Evolutionary conservation across 2,888 invertebrate genomes (phyloP), one percentile per base, ranked within the genome.

Genomic region (Myopa tessellatipennis): DNA sequence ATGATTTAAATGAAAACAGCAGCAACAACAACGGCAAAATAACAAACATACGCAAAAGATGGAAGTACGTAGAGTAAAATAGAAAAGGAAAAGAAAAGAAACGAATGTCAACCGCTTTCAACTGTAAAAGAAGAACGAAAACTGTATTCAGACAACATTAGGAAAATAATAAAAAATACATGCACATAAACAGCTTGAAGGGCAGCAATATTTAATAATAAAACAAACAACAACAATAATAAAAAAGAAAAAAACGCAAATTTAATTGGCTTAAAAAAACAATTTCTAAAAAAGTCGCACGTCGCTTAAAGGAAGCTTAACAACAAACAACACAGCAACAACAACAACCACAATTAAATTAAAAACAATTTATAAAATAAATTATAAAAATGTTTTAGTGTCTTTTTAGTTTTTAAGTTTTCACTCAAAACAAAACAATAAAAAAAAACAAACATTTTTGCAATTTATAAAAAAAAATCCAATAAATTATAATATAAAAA

Each of bases 391-490:
- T 79, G 79, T 81, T 81, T 81, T 81, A 81, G 81, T 81, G 81
- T 81, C 81, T 81, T 81, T 81, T 81, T 81, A 81, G 80, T 81
- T 81, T 68, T 78, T 81, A 81, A 80, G 81, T 80, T 80, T 80
- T 80, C 77, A 80, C 77, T 77, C 74, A 40, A 65, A 71, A 58
- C 18, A 60, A 72, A 34, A 72, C 34, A 52, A 69, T 7, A 45
- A 50, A 7, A 50, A 52, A 52, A 69, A 69, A 52, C n/a, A 12
- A 18, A 72, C 50, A 72, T 12, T 12, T 26, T 38, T 73, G 18
- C 26, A 63, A 74, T 26, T 52, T 14, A 74, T 8, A 26, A 14
- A 50, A 40, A 18, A 18, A 60, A 40, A 18, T 8, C 12, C 16
- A 60, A 72, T 10, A 34, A 74, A 50, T 4, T 52, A 65, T 36